Evolutionary conservation across 1,140 invertebrate species (phyloP), one percentile per base, ranked within the genome.

Genomic region (Drosophila grimshawi): DNA sequence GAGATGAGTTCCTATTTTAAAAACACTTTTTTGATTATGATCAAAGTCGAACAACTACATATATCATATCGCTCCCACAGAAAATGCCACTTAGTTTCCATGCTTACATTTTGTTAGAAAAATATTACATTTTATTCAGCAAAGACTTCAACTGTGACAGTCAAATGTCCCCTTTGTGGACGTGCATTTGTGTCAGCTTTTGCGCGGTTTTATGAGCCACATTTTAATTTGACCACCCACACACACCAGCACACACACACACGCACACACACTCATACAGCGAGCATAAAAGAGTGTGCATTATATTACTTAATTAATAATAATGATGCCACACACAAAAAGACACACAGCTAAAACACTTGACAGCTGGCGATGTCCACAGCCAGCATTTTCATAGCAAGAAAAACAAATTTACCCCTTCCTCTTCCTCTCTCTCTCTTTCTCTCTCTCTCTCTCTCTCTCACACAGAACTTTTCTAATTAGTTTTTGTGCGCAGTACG

Each of bases 221-320:
- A 74, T 68, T 62, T 56, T 74, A 57, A 74, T 74, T 68, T 4
- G 49, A 7, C 65, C 35, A 61, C 51, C 45, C 43, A 49, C 3
- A 43, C 29, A 2, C 11, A 55, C 11, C 35, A 11, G 46, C 32
- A 29, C 43, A 60, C 48, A 45, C 39, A 41, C 3, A 41, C 46
- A 27, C 29, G 4, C 39, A 66, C 19, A 48, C n/a, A 37, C 27
- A 41, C 65, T 29, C 6, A 30, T 33, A 10, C 0, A 33, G 27
- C n/a, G n/a, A 52, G 62, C 37, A 61, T 55, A 67, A 67, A 67
- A 73, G 67, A 67, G 64, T 67, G 63, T 73, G 64, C 69, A 65
- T 56, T 74, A 65, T 74, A 74, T 74, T 74, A 74, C 71, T 74
- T 74, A 74, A 74, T 74, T 74, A 74, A 69, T 74, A 74, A 74